phyloP scores from a whole-genome alignment of 2,888 invertebrate species.

The Apeira syringaria region DNA sequence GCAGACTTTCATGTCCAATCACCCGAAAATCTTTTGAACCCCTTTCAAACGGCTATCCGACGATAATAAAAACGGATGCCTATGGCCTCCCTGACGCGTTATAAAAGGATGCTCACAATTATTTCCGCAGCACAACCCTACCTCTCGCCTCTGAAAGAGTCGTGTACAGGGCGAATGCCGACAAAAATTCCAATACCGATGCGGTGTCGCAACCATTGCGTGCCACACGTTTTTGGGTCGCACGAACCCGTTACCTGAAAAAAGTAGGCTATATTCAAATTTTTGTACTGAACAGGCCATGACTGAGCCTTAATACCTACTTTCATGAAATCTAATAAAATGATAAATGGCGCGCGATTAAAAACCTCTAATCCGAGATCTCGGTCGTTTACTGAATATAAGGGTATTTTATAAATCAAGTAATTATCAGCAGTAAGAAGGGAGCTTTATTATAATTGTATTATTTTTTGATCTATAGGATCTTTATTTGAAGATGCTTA shows the following conservation, averaged over 20 bases:
- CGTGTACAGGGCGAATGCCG: slow-evolving; percentile 48
- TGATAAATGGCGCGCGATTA: slow-evolving; percentile 18
- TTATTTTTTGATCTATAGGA: too few species aligned
- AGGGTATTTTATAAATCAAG: too few species aligned
- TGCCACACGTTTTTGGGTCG: slow-evolving; percentile 67
- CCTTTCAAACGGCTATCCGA: slow-evolving; percentile 42
- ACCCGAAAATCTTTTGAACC: slow-evolving; percentile 49
- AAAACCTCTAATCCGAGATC: slow-evolving; percentile 13
- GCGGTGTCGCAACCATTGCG: slow-evolving; percentile 55
- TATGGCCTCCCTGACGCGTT: slow-evolving; percentile 39
- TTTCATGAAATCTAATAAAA: slow-evolving; percentile 32
- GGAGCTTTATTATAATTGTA: too few species aligned
- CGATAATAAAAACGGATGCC: slow-evolving; percentile 54
- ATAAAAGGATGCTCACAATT: slow-evolving; percentile 54
- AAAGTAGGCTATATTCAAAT: slow-evolving; percentile 60
- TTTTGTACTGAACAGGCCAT: slow-evolving; percentile 41
- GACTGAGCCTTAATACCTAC: slow-evolving; percentile 16
- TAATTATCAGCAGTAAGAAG: slow-evolving; percentile 32
- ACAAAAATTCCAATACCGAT: slow-evolving; percentile 63
- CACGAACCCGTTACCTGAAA: slow-evolving; percentile 56
- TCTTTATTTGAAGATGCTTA: too few species aligned
- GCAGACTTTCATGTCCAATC: slow-evolving; percentile 34
- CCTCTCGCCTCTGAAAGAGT: slow-evolving; percentile 46
- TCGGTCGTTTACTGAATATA: slow-evolving; percentile 7
- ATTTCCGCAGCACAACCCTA: slow-evolving; percentile 51